phyloP scores from a whole-genome alignment of 2,888 invertebrate species.

The Orchesellides sinensis region DNA sequence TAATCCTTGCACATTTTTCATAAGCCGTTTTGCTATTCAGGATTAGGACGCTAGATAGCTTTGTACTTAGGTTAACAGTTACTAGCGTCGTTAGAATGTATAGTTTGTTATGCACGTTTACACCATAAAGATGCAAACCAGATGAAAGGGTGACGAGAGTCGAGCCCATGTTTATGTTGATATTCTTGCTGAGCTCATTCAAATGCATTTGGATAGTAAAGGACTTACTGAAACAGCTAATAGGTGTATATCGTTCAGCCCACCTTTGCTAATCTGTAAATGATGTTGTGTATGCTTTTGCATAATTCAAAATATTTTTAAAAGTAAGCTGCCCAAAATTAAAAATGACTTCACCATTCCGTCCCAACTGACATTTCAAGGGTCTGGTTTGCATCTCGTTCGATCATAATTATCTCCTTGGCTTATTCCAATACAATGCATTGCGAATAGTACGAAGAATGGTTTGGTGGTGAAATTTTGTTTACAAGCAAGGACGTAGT shows the following conservation, averaged over 20 bases:
- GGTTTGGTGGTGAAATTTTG: no score
- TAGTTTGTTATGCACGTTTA: slow-evolving; percentile 13
- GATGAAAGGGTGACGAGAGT: slow-evolving; percentile 31
- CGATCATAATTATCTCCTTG: not conserved
- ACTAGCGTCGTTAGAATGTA: no score
- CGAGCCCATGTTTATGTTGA: slow-evolving; percentile 52
- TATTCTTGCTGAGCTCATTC: slow-evolving; percentile 45
- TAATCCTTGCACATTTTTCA: no score
- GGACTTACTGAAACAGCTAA: not conserved
- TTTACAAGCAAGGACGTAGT: no score
- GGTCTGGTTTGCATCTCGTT: slow-evolving; percentile 48
- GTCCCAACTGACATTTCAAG: slow-evolving; percentile 34
- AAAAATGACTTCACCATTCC: slow-evolving; percentile 64
- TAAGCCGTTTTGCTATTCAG: no score
- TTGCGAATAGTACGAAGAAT: no score
- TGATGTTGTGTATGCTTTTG: slow-evolving; percentile 10
- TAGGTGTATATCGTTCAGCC: slow-evolving; percentile 16
- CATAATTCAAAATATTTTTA: slow-evolving; percentile 44
- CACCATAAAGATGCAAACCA: slow-evolving; percentile 19
- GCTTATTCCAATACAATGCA: no score
- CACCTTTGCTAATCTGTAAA: slow-evolving; percentile 9
- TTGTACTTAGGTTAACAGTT: no score
- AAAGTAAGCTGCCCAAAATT: slow-evolving; percentile 61
- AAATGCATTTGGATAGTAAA: slow-evolving; percentile 7
- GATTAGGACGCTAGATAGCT: no score